A percentile compares a stretch with the other conserved stretches of the same genome.
phyloP scores from a whole-genome alignment of 2,888 invertebrate species.

The Hypselothyrea guttata region DNA sequence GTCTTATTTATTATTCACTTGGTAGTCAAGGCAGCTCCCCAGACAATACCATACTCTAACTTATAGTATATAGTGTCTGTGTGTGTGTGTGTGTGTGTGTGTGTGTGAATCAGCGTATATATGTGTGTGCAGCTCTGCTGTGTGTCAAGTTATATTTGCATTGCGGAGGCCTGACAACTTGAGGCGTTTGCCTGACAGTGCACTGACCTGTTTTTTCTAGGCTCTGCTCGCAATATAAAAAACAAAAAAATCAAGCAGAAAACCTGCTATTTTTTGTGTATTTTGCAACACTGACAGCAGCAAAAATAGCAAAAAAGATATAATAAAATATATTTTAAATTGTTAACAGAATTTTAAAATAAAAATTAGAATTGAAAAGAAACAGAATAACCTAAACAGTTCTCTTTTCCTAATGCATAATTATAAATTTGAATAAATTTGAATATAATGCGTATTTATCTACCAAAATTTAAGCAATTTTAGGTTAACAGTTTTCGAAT shows the following conservation, averaged over 20 bases:
- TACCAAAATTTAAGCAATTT: too few relatives aligned
- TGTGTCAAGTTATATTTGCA: constrained; percentile 55
- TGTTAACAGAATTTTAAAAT: too few relatives aligned
- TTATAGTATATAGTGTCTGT: constrained; percentile 1
- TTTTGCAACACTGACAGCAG: not conserved
- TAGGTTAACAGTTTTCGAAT: too few relatives aligned
- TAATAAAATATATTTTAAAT: too few relatives aligned
- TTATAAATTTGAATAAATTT: too few relatives aligned
- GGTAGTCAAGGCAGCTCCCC: constrained; percentile 45
- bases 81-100: constrained; percentile 8
- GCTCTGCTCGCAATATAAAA: too few relatives aligned
- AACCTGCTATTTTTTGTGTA: not conserved
- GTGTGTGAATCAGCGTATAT: not conserved
- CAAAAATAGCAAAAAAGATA: too few relatives aligned
- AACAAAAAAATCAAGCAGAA: constrained; percentile 27
- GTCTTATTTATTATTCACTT: constrained; percentile 74
- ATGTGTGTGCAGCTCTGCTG: constrained; percentile 7
- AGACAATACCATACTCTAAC: not conserved
- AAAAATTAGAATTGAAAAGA: too few relatives aligned
- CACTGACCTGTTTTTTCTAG: constrained; percentile 59
- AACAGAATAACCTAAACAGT: too few relatives aligned
- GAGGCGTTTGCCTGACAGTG: constrained; percentile 61
- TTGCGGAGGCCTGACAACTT: constrained; percentile 59
- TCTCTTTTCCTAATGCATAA: too few relatives aligned
- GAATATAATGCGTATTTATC: too few relatives aligned